Conservation (phyloP, 2,113 vertebrate species). For the human (Homo sapiens) region GRCh38 chr4:25834001-25834500, state of each 20-base stretch:
- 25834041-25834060: background rate
- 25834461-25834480: background rate
- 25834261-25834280: background rate
- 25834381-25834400: background rate
- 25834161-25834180: slow-evolving; percentile 14
- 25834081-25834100: background rate
- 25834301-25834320: background rate
- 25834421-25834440: background rate
- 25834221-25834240: slow-evolving; percentile 15
- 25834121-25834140: background rate
- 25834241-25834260: background rate
- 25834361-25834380: background rate
- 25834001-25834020: slow-evolving; percentile 68
- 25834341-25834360: background rate
- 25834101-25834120: background rate
- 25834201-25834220: slow-evolving; percentile 18
- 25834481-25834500: background rate
- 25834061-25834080: background rate
- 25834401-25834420: slow-evolving; percentile 8
- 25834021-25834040: slow-evolving; percentile 40
- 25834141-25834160: slow-evolving; percentile 48
- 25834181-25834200: slow-evolving; percentile 26
- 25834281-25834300: background rate
- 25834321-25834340: background rate
- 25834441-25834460: background rate